A percentile compares a stretch with the other conserved stretches of the same genome.
Conservation (phyloP, 1,140 invertebrate genomes). For the Leptopilina clavipes region DNA sequence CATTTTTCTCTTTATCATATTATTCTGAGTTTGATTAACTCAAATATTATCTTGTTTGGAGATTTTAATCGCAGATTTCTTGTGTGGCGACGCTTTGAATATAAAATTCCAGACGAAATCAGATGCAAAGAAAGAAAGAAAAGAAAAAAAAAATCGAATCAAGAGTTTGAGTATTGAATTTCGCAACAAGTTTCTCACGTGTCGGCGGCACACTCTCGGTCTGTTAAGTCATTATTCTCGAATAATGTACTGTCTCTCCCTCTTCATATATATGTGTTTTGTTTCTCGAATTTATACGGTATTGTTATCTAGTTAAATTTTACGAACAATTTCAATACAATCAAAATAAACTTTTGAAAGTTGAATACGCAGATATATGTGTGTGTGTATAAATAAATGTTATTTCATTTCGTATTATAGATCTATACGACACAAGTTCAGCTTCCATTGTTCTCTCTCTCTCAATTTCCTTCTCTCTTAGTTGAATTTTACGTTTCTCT, state of each 20-base stretch:
- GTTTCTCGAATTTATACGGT: background rate
- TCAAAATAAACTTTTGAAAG: background rate
- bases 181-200: constrained; percentile 15
- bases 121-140: background rate
- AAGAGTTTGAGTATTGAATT: background rate
- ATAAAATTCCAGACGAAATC: background rate
- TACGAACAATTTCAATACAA: constrained; percentile 1
- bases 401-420: background rate
- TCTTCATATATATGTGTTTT: background rate
- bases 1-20: too few species aligned
- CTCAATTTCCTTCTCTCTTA: constrained; percentile 14
- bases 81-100: background rate
- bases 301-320: constrained; percentile 7
- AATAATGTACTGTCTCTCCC: constrained; percentile 2
- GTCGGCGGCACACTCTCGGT: background rate
- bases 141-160: constrained; percentile 6
- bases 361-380: too few species aligned
- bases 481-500: too few species aligned
- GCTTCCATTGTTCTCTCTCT: constrained; percentile 21
- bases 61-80: too few species aligned
- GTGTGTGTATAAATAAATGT: background rate
- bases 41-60: background rate
- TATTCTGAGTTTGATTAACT: background rate
- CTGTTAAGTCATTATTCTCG: background rate
- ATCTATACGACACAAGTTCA: background rate